Conservation (phyloP, 1,140 invertebrate species). For the Campoletis sonorensis region DNA sequence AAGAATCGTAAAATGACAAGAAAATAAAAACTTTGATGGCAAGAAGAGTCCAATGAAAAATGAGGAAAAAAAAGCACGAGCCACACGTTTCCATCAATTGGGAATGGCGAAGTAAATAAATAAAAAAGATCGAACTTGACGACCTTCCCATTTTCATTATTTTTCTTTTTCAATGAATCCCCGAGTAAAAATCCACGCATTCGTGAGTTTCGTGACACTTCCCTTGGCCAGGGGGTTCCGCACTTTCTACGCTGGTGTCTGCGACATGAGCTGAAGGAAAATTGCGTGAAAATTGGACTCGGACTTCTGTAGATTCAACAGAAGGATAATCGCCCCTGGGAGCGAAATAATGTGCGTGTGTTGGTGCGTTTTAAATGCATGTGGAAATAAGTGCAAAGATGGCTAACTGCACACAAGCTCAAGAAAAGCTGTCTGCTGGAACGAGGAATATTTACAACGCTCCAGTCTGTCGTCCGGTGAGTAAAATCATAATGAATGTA, state of each 20-base stretch:
- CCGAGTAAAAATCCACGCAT: too few relatives aligned
- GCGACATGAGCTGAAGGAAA: neutral
- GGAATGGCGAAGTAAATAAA: neutral
- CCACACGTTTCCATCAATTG: conserved; percentile 9
- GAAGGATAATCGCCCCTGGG: neutral
- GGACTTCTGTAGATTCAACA: neutral
- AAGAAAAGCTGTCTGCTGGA: neutral
- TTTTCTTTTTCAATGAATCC: too few relatives aligned
- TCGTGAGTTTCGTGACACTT: neutral
- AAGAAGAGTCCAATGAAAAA: conserved; percentile 12
- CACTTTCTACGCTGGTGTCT: too few relatives aligned
- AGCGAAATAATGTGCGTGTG: neutral
- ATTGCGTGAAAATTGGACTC: conserved; percentile 38
- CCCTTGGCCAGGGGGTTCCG: too few relatives aligned
- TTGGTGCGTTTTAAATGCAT: neutral
- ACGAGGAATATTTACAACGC: conserved; percentile 54
- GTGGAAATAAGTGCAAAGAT: neutral
- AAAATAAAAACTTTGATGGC: neutral
- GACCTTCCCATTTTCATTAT: too few relatives aligned
- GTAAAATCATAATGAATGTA: conserved; percentile 57
- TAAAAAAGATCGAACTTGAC: neutral
- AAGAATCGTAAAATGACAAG: conserved; percentile 44
- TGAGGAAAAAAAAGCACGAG: neutral
- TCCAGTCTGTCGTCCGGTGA: conserved; percentile 36
- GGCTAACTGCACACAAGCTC: neutral